These are phyloP conservation scores for Drosophila mimica DNA, from an alignment of 2,888 invertebrate species.

Conservation along the genomic window DNA sequence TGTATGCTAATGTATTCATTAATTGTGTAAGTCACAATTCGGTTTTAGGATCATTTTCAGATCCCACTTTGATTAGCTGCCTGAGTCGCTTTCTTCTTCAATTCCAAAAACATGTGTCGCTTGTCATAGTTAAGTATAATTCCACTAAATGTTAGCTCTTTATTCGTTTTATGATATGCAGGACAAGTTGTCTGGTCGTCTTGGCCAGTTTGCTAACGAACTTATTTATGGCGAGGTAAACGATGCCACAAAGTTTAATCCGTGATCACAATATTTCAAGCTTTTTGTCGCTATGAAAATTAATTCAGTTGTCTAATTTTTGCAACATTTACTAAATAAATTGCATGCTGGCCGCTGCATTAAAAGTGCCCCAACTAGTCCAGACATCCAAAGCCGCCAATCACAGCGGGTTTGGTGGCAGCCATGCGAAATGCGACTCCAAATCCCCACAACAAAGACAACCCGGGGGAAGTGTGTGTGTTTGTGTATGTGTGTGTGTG, in stretches of 20 bases:
- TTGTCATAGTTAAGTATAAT: background rate
- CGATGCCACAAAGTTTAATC: conserved; percentile 53
- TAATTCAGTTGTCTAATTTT: conserved; percentile 80
- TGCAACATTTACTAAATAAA: conserved; percentile 75
- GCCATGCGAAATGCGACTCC: conserved; percentile 42
- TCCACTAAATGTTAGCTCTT: conserved; percentile 3
- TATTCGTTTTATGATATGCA: background rate
- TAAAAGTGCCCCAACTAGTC: conserved; percentile 40
- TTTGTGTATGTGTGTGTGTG: background rate
- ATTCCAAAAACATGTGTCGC: background rate
- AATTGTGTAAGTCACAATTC: background rate
- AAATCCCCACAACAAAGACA: conserved; percentile 50
- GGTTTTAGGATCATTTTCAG: background rate
- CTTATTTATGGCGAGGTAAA: conserved; percentile 34
- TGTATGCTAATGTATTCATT: background rate
- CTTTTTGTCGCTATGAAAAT: conserved; percentile 78
- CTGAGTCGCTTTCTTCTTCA: background rate
- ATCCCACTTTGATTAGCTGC: background rate
- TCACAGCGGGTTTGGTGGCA: conserved; percentile 33
- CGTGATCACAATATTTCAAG: conserved; percentile 74
- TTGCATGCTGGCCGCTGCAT: conserved; percentile 47
- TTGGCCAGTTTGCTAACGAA: conserved; percentile 66
- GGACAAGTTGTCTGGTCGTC: conserved; percentile 26
- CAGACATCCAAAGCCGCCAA: conserved; percentile 27
- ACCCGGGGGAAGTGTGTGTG: background rate